Base-by-base conservation (phyloP, 2,113 vertebrate genomes). In the Dasyornis broadbenti region DNA sequence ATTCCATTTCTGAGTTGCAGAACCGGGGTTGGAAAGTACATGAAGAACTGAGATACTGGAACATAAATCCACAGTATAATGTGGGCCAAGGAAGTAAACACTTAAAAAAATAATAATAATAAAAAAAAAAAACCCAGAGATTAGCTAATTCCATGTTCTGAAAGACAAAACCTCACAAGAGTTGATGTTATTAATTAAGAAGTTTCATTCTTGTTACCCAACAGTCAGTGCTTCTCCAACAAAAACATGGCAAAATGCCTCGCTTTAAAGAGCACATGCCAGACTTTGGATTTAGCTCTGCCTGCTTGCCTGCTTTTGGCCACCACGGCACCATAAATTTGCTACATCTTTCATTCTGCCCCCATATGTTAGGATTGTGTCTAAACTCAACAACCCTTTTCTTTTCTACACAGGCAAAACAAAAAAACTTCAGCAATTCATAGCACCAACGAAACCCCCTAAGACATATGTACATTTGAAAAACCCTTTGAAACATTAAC, bases 141-240 rank as follows among this genome's bases (percentile, higher is more conserved):
- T 83, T 60, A 72, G 28, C 18, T 61, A 59, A 94, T 75, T 80
- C 33, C 11, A 81, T 81, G 53, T 30, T 37, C 40, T 64, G 44
- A 15, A 64, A 56, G 59, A 71, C 53, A 44, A 11, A 53, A 15
- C 0, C 13, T 35, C 4, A 13, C 5, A 63, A 54, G 39, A 40
- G n/a, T 33, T 95, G 73, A 90, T 92, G 90, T 66, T 93, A 81
- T 90, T 94, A 91, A 93, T 97, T 95, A 94, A 81, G 47, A 86
- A 82, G 50, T 81, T 92, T 95, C 49, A 77, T 72, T 93, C 71
- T 50, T 76, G 30, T 73, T 92, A 86, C 52, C 68, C 64, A 81
- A 89, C 40, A 84, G 30, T 63, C n/a, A 91, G 28, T 33, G 35
- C 72, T 89, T 86, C 39, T 95, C 94, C 95, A 95, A 95, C 24